Evolutionary conservation across 1,140 invertebrate genomes (phyloP), one percentile per base, ranked within the genome.

Genomic region (Drosophila asahinai): DNA sequence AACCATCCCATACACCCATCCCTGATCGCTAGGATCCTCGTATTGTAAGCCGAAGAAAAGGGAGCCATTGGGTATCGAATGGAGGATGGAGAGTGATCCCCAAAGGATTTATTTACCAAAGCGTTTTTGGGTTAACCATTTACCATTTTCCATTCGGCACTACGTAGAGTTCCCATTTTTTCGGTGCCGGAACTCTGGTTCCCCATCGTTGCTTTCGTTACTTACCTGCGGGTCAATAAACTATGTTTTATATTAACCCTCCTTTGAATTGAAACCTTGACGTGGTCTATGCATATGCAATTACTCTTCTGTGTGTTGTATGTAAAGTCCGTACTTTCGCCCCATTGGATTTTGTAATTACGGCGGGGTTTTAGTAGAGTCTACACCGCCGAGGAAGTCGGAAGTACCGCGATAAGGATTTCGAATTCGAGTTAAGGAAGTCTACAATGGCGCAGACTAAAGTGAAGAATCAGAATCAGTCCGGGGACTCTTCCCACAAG

Each of bases 181-280:
- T 57, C 36, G 17, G 33, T 19, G 17, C 17, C 22, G 67, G 63
- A 49, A 67, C 40, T 30, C 63, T 33, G 36, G 51, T 57, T 63
- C 27, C 33, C 36, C 55, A 19, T 65, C 47, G 57, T 76, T 75
- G 76, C 80, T 87, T 80, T 72, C 66, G 83, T 83, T 83, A 80
- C 71, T 61, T 76, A 76, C 45, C 55, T 48, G 14, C 77, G 82
- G 83, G 76, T 74, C 76, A 83, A 79, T 87, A 80, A 82, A 71
- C 61, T 82, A 79, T 75, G 68, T 74, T 74, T 74, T 73, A 48
- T 74, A 74, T 73, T 73, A 73, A 36, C 42, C 38, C 27, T n/a
- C 8, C 7, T 22, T n/a, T 57, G 25, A 40, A 40, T 72, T 19
- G 5, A 22, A 12, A 15, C 15, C 1, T 9, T 15, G 1, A 1